Evolutionary conservation across 30 jellyfish, hydroid and myxozoan species (phyloP), one percentile per base, ranked within the genome.

Genomic region (Hydractinia symbiolongicarpus): DNA sequence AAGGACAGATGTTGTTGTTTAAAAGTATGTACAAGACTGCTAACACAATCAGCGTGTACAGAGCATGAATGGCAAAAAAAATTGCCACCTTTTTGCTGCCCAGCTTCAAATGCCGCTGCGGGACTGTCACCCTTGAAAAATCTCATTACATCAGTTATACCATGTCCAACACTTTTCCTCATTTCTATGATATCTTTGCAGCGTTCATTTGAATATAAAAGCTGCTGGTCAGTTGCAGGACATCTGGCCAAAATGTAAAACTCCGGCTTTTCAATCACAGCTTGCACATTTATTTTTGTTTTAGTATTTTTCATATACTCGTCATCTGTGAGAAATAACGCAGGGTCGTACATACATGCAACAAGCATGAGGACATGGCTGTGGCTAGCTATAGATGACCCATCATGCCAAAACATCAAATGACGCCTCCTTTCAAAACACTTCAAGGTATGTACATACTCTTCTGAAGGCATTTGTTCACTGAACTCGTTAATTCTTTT

Each of bases 161-260:
- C 44, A 30, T 30, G 44, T 30, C 44, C 44, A 30, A 30, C 44
- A 30, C 44, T 30, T 30, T 30, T 30, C 44, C 44, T 30, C 44
- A 30, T 30, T 30, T 30, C 44, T 30, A 30, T 30, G 44, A 30
- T 30, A 30, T 30, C 44, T 30, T 30, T 30, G 44, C 44, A 30
- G 44, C 44, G 44, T 30, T 57, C 53, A 21, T 72, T 30, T 72
- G 81, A 16, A 54, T 72, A 72, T 30, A 50, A 30, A 72, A 72
- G 81, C 53, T 72, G 81, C 49, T 8, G 62, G 53, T 72, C 81
- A 50, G 81, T 21, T 21, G 81, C 44, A 21, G 44, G 81, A 72
- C 56, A 72, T 21, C 81, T 57, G 44, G 81, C 81, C 81, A 72
- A 72, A 16, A 72, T 19, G 9, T 72, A 72, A 72, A 72, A 61